Evolutionary conservation across 2,113 vertebrate species (phyloP), one percentile per base, ranked within the genome.

Genomic region (Protobothrops mucrosquamatus): DNA sequence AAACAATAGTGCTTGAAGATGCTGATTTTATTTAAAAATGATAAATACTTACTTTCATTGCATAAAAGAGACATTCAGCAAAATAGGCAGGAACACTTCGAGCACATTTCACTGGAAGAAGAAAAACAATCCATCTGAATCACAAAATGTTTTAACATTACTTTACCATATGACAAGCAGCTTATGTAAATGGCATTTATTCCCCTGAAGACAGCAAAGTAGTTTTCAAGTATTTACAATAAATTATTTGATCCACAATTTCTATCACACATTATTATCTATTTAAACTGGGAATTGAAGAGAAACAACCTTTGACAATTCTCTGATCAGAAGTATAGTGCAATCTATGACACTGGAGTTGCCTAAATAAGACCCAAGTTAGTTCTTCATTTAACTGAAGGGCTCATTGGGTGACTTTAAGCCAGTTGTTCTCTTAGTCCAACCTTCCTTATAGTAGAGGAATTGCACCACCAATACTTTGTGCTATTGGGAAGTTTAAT

Each of bases 11-110:
- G 51, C 15, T 54, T 88, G 51, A 18, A 20, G 51, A 18, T 88
- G 51, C 29, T 29, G 46, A 52, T 52, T 87, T 87, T 51, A 29
- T 51, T 57, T 85, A 74, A 74, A 91, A 81, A 81, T 20, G 34
- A 81, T 39, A 22, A 81, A 86, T 59, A 95, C 97, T 1, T 97
- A 99, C 99, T 98, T 99, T 99, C 98, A 99, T 99, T 5, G 98
- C 98, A 85, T 98, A 96, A 95, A 98, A 98, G 0, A 99, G 97
- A 2, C 95, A 94, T 94, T 99, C 98, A 0, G 99, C 99, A 90
- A 99, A 98, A 96, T 98, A 99, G 29, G 97, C 97, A 57, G 99
- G 99, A 54, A 99, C 96, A 2, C 98, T 99, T 92, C 97, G 97
- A 91, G 97, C 94, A 92, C 98, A 99, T 95, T 99, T 99, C 95